A percentile compares a stretch with the other conserved stretches of the same genome.
Conservation (phyloP, 2,113 vertebrate species). For the Todiramphus saurophagus region DNA sequence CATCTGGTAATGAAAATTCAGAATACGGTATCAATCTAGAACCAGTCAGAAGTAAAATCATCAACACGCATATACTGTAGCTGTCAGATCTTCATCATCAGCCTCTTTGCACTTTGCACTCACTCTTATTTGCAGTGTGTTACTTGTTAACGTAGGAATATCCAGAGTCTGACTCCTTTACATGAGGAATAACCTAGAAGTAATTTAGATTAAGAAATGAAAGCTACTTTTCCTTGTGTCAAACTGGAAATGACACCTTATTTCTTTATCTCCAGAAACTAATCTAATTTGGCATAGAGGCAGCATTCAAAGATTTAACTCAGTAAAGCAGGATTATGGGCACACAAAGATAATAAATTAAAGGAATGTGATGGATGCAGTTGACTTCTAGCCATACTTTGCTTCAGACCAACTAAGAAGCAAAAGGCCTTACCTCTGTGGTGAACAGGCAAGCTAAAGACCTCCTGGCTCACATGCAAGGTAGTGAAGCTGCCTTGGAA, state of each 20-base stretch:
- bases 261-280: not conserved
- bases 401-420: not conserved
- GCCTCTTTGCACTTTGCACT: not conserved
- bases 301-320: not conserved
- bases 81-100: not conserved
- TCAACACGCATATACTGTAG: not conserved
- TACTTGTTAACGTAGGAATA: not conserved
- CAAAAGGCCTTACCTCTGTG: not conserved
- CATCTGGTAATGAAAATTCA: not conserved
- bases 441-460: not conserved
- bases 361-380: not conserved
- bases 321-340: not conserved
- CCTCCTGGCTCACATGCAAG: not conserved
- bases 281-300: not conserved
- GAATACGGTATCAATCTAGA: not conserved
- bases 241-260: not conserved
- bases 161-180: not conserved
- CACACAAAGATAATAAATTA: not conserved
- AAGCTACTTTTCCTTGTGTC: not conserved
- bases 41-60: not conserved
- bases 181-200: not conserved
- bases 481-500: not conserved
- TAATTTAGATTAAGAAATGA: not conserved
- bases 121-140: not conserved
- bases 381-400: not conserved